A percentile compares a stretch with the other conserved stretches of the same genome.
These are phyloP conservation scores for Norana najaformis DNA, from an alignment of 2,888 invertebrate genomes.

Conservation along the genomic window DNA sequence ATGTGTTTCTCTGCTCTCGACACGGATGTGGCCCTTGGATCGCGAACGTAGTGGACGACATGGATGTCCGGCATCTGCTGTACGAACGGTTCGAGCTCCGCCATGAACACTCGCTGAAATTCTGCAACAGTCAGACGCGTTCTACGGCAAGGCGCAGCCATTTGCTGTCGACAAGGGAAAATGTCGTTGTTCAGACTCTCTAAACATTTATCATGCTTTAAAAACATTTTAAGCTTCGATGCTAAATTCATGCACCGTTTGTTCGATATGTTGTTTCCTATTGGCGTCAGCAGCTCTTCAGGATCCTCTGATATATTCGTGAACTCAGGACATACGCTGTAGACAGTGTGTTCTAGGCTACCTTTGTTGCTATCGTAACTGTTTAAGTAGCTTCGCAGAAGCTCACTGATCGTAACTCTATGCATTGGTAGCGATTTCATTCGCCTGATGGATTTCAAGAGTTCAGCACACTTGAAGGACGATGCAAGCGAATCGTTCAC, in stretches of 20 bases:
- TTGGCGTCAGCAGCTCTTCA: neutral
- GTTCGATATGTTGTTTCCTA: too few species aligned
- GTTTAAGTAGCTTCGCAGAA: neutral
- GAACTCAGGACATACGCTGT: neutral
- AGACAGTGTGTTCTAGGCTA: neutral
- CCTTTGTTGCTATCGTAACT: neutral
- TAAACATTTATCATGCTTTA: neutral
- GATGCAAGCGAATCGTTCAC: neutral
- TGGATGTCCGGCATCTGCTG: neutral
- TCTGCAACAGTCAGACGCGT: neutral
- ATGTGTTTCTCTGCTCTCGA: neutral
- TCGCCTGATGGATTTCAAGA: neutral
- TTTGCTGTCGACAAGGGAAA: neutral
- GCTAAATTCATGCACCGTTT: neutral
- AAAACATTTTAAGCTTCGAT: neutral
- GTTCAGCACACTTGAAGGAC: neutral
- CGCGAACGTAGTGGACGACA: conserved; percentile 16
- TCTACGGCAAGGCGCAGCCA: neutral
- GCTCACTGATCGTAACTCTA: neutral
- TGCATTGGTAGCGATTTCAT: neutral
- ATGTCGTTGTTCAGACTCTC: neutral
- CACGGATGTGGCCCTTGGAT: conserved; percentile 18
- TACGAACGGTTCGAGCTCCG: neutral
- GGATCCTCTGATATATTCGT: neutral
- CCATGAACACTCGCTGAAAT: neutral